Base-by-base conservation (phyloP, 2,113 vertebrate species). In the Rana temporaria region DNA sequence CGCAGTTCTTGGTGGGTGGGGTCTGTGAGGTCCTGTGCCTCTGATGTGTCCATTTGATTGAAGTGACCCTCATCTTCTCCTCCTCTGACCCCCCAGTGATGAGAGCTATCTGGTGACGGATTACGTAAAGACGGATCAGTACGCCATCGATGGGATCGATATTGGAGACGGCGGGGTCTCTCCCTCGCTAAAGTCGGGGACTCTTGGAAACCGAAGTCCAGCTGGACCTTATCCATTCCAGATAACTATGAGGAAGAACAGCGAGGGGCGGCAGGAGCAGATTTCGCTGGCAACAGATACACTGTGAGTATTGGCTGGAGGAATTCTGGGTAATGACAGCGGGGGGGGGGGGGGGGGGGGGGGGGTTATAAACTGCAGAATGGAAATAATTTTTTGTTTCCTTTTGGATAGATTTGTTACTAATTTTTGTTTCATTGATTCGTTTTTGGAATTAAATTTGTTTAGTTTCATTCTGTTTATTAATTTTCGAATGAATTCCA, bases 41-140 rank as follows among this genome's bases (percentile, higher is more conserved):
- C 6, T 42, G 6, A 42, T 42, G 1, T 1, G 7, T 9, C 42
- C 42, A 6, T 4, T 9, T 5, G 1, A 1, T 11, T n/a, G 9
- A n/a, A n/a, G 18, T 22, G 12, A n/a, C 9, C 6, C 0, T 62
- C 0, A 4, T 64, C 26, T 38, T 64, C 1, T 24, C 48, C 8
- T 20, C 3, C 12, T 18, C 6, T 75, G 14, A n/a, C 32, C 12
- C 69, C 2, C 0, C 88, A 99, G 98, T 0, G 97, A 99, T 87
- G 98, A 98, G 85, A 94, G 90, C 87, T 96, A 94, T 70, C 4
- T 89, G 0, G 98, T 99, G 74, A 92, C 95, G 86, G 96, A 98
- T 90, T 97, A 99, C 0, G 96, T 96, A 79, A 96, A 88, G 52
- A 84, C 94, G 87, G 92, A 96, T 78, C 94, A 97, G 5, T 57